phyloP scores from a whole-genome alignment of 2,113 vertebrate genomes.

The Amblyornis subalaris region DNA sequence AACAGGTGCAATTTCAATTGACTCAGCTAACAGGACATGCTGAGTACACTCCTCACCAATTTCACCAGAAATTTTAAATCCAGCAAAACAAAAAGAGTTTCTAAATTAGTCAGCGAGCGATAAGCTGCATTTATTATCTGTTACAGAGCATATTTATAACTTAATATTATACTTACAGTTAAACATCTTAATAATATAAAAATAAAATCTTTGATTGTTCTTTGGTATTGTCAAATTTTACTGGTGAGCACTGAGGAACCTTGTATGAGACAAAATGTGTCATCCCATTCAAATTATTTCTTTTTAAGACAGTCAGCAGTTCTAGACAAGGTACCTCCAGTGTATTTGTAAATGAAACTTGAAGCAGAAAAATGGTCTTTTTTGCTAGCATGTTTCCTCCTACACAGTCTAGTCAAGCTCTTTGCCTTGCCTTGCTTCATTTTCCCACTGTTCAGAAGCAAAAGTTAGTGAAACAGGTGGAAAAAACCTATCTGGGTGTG shows the following conservation, averaged over 20 bases:
- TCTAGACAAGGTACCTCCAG: not conserved
- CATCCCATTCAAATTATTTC: not conserved
- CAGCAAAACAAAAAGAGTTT: not conserved
- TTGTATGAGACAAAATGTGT: not conserved
- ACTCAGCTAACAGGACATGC: constrained; percentile 34
- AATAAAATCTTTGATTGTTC: not conserved
- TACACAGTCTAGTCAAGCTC: not conserved
- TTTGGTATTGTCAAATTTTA: not conserved
- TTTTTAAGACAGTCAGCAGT: not conserved
- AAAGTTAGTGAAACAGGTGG: not conserved
- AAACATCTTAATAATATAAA: not conserved
- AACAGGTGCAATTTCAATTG: constrained; percentile 52
- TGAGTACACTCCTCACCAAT: not conserved
- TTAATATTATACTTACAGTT: not conserved
- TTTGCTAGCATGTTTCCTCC: not conserved
- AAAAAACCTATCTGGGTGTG: not conserved
- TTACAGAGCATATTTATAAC: not conserved
- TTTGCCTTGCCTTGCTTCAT: not conserved
- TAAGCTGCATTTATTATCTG: not conserved
- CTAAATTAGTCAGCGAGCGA: not conserved
- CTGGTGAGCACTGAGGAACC: not conserved
- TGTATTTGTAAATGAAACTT: not conserved
- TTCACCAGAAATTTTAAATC: constrained; percentile 6
- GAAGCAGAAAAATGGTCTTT: not conserved
- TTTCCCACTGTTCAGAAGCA: not conserved